Evolutionary conservation across 2,888 invertebrate genomes (phyloP), one percentile per base, ranked within the genome.

Genomic region (Lasioglossum vierecki): DNA sequence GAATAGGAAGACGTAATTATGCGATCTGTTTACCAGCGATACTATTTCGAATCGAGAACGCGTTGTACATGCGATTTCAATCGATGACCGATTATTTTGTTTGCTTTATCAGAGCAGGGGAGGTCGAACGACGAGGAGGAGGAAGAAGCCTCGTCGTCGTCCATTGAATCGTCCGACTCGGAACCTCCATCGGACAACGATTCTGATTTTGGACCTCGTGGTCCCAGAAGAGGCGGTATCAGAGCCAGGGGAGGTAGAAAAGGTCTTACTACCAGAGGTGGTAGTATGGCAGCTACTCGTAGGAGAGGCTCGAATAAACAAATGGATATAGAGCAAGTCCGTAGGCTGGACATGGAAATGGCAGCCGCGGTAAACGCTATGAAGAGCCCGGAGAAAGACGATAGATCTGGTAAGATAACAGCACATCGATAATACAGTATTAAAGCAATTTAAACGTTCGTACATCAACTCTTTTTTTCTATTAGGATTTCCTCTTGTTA

Each of bases 311-410:
- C 93, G n/a, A 94, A 92, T 71, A 95, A 95, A 85, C 94, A 93
- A 4, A 85, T 95, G 90, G 95, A 95, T 71, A 91, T 91, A 80
- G 95, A 95, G 26, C 95, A 94, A 87, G 94, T 93, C 0, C 92
- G 94, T 18, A 92, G 94, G 26, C 90, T 95, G 35, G 94, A 95
- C 73, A 91, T 93, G 85, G 95, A 95, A 92, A 95, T 95, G 95
- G 95, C 95, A 60, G 95, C 95, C 76, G 95, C 94, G 8, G 94
- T 95, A 22, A 94, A 90, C 79, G 95, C 95, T 2, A 95, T 95
- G 95, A 95, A 94, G 70, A 94, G 92, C 83, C 93, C 94, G 4
- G 94, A 94, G 5, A 94, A 94, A 80, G 91, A 93, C 4, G 94
- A 94, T 0, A 94, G 91, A 78, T 73, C 85, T 22, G 93, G 93